Evolutionary conservation across 2,888 invertebrate species (phyloP), one percentile per base, ranked within the genome.

Genomic region (Standfussiana lucernea): DNA sequence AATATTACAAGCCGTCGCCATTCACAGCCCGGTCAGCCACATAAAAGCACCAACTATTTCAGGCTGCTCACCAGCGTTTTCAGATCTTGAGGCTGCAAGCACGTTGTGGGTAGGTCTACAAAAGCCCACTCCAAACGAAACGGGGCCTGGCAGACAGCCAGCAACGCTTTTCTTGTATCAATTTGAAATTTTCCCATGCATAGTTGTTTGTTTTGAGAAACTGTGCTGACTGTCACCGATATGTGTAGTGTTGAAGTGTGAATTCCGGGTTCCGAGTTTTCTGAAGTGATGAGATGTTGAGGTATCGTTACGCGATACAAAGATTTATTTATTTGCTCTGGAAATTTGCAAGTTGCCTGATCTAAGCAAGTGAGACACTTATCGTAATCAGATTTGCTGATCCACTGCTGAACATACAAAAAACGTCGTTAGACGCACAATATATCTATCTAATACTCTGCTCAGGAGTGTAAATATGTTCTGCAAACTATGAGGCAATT

Each of bases 91-190:
- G 80, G 89, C 87, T 74, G 85, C 75, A 75, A 88, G 89, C 88
- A 89, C 83, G 81, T 83, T 82, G 84, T 79, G 85, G 84, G 79
- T 80, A 84, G 75, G 76, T 79, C 91, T 67, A 86, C 92, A 93
- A 93, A 93, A 93, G 93, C 91, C 87, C 93, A 89, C 93, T 92
- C 90, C 75, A 89, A 82, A 85, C 85, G 87, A 88, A 90, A 90
- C 90, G 86, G 88, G 89, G 85, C 75, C 90, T 94, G 94, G 94
- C 93, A 78, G 50, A 7, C 50, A 65, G 93, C 94, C 94, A 94
- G 89, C 79, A 76, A 83, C 77, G 83, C 86, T 88, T 87, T 86
- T 86, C 86, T 90, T 90, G 89, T 92, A 90, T 92, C 92, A 92
- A 92, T 93, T 93, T 92, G 91, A 89, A 91, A 92, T 89, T 89